Evolutionary conservation across 2,113 vertebrate genomes (phyloP).

Genomic region (Pogonocichla stellata): DNA sequence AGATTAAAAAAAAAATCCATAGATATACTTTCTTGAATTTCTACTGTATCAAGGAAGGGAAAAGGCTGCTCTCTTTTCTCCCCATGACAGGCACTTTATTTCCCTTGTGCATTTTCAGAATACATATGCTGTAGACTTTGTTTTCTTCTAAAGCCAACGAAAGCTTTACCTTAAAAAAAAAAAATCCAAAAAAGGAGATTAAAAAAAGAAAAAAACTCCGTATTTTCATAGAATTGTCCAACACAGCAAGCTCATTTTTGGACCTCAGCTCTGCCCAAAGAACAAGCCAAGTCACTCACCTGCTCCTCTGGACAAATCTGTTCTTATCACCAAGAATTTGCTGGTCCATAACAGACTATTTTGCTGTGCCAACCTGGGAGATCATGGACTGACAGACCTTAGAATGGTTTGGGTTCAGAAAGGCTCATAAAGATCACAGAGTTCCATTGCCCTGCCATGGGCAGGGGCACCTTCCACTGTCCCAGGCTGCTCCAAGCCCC

Average conservation of each 20-base stretch:
- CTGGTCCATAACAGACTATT: background rate
- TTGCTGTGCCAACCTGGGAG: background rate
- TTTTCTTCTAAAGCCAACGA: background rate
- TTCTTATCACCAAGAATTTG: background rate
- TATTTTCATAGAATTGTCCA: background rate
- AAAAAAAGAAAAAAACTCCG: too few species aligned
- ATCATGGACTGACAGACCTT: background rate
- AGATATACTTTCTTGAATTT: background rate
- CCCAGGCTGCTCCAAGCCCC: fast-evolving
- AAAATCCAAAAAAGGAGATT: background rate
- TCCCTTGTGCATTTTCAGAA: background rate
- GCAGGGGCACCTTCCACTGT: background rate
- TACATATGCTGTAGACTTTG: background rate
- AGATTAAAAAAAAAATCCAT: background rate
- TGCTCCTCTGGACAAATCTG: background rate
- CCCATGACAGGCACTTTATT: background rate
- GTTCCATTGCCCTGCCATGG: too few species aligned
- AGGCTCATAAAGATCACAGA: too few species aligned
- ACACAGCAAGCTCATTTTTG: background rate
- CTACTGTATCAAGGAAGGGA: background rate
- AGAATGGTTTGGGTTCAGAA: background rate
- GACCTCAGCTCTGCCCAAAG: background rate
- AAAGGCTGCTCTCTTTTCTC: background rate
- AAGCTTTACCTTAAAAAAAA: background rate
- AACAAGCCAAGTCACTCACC: background rate